Evolutionary conservation across 2,888 invertebrate species (phyloP).

Genomic region (Drosophila anomalata): DNA sequence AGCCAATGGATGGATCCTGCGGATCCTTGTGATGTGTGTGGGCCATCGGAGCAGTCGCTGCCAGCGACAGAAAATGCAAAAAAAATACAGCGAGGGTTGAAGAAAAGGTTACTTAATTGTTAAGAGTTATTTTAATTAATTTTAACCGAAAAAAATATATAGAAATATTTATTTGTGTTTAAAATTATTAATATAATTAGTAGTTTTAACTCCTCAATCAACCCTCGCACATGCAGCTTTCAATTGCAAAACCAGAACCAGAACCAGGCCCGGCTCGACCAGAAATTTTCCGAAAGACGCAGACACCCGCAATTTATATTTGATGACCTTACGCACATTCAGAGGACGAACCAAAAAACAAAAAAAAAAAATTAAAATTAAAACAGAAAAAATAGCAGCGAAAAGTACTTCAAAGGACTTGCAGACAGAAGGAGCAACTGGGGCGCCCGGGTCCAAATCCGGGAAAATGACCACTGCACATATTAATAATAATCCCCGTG

Average conservation of each 20-base stretch:
- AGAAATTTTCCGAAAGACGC: constrained; percentile 12
- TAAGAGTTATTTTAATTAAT: too few relatives aligned
- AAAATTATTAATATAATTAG: too few relatives aligned
- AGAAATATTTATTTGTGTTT: too few relatives aligned
- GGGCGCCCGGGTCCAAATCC: constrained; percentile 8
- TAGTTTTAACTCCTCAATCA: neutral
- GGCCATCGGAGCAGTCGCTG: constrained; percentile 3
- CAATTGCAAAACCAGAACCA: constrained; percentile 4
- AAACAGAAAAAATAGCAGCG: constrained; percentile 12
- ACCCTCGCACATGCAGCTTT: constrained; percentile 23
- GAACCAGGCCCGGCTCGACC: neutral
- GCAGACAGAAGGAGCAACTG: neutral
- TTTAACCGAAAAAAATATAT: neutral
- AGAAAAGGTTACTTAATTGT: neutral
- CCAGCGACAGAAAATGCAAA: constrained; percentile 5
- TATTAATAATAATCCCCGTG: constrained; percentile 37
- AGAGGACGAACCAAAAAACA: neutral
- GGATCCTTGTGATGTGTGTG: constrained; percentile 5
- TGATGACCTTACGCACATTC: constrained; percentile 45
- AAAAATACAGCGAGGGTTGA: constrained; percentile 1
- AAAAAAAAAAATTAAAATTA: neutral
- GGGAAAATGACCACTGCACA: constrained; percentile 10
- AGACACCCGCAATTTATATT: constrained; percentile 40
- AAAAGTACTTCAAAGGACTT: constrained; percentile 40
- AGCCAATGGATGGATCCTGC: constrained; percentile 42